A percentile compares a stretch with the other conserved stretches of the same genome.
These are phyloP conservation scores for Sebastes flavidus DNA, from an alignment of 2,797 vertebrate species.

Conservation along the genomic window DNA sequence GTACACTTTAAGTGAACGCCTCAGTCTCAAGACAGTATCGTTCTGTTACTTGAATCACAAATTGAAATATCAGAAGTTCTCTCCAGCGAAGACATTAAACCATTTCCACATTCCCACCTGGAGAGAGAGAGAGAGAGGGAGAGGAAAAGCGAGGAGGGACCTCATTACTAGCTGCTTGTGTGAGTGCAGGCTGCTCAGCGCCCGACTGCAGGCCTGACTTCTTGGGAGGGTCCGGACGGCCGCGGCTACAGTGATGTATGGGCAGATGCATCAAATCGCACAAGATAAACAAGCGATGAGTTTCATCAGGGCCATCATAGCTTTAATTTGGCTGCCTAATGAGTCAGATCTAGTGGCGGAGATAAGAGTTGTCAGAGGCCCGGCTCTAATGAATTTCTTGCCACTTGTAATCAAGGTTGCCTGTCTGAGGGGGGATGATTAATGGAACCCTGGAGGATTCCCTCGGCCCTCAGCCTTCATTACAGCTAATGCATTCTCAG, in stretches of 20 bases:
- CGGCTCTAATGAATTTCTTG: constrained; percentile 98
- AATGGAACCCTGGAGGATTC: constrained; percentile 95
- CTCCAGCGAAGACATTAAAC: constrained; percentile 51
- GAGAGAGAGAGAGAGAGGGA: constrained; percentile 20
- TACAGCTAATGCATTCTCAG: constrained; percentile 91
- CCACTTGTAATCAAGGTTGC: constrained; percentile 99
- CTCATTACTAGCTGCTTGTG: constrained; percentile 59
- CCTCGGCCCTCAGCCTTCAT: constrained; percentile 95
- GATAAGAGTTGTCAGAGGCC: constrained; percentile 97
- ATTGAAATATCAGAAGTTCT: constrained; percentile 70
- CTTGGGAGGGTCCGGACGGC: constrained; percentile 77
- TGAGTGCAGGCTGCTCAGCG: constrained; percentile 56
- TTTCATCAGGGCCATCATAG: constrained; percentile 98
- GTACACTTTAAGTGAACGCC: constrained; percentile 8
- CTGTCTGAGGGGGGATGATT: constrained; percentile 96
- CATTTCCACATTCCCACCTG: constrained; percentile 56
- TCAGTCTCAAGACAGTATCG: constrained; percentile 18
- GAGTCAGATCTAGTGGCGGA: constrained; percentile 95
- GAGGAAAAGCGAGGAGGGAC: constrained; percentile 29
- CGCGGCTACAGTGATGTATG: constrained; percentile 85
- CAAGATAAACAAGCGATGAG: constrained; percentile 98
- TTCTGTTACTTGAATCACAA: constrained; percentile 44
- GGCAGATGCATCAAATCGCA: constrained; percentile 96
- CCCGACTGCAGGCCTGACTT: constrained; percentile 75
- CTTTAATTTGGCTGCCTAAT: constrained; percentile 97